These are phyloP conservation scores for Heterohyrax brucei DNA, from an alignment of 2,797 vertebrate species.

Conservation along the genomic window DNA sequence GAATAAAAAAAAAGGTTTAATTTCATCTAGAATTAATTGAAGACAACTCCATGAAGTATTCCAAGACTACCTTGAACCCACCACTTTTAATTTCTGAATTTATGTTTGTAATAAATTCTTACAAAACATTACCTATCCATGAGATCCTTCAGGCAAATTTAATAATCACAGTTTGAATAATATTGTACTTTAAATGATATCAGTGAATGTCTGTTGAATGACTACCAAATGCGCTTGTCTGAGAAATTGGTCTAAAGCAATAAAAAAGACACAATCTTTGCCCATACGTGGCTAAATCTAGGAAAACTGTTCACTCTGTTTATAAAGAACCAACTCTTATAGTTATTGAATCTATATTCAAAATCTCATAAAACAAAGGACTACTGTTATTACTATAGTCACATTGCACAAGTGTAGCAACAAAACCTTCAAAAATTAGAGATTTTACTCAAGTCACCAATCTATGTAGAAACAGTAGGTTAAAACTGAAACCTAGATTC, in stretches of 20 bases:
- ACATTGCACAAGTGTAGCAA: neutral
- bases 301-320: neutral
- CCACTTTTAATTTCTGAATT: neutral
- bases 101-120: neutral
- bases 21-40: neutral
- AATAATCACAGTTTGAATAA: neutral
- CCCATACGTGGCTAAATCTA: too few relatives aligned
- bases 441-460: neutral
- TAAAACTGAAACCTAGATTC: neutral
- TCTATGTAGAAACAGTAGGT: neutral
- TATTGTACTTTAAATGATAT: neutral
- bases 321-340: neutral
- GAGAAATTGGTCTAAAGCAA: neutral
- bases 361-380: neutral
- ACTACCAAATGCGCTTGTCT: too few relatives aligned
- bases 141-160: neutral
- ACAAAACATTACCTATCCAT: neutral
- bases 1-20: neutral
- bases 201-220: neutral
- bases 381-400: neutral
- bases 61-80: neutral
- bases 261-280: neutral
- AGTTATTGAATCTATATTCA: neutral
- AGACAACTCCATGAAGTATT: neutral
- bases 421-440: neutral